Base-by-base conservation (phyloP, 2,113 vertebrate genomes). In the Physeter macrocephalus region DNA sequence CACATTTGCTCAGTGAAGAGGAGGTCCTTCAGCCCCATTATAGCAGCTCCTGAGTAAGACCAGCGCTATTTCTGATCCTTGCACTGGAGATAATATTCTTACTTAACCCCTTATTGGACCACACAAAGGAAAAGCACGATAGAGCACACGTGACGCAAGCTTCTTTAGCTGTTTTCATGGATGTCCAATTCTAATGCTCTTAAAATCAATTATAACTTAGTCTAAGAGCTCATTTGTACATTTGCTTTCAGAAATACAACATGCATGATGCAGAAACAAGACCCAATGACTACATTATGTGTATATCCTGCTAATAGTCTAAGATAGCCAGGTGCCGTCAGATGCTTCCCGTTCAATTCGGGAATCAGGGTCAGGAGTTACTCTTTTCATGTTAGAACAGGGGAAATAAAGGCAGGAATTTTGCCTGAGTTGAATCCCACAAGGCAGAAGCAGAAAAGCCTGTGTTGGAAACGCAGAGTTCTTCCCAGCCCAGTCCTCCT, bases 121-220 rank as follows among this genome's bases (percentile, higher is more conserved):
- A 31, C 10, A 21, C 59, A 13, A 61, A 57, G 72, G 41, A 21
- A 78, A 89, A 66, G 59, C 49, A 43, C 0, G 6, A n/a, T 9
- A 59, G 39, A 72, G 3, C 18, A 13, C 0, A 1, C 12, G 5
- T 2, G 3, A 12, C n/a, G 6, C 23, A 14, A 59, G 41, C 62
- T 59, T 67, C 52, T 71, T 72, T 82, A 36, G 43, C 36, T 77
- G 21, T 74, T 86, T 78, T 75, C 72, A 95, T 72, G 25, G 25
- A 88, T 66, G 92, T 17, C 72, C 67, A 92, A 34, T 86, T 77
- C 46, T 66, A 67, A 72, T 34, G 25, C 71, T 66, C 64, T 88
- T 94, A 80, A 71, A 88, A 54, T 64, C 80, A 29, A 59, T 66
- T 78, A 85, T 81, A 83, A 72, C 46, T 81, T 54, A 39, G 11